Conservation (phyloP, 2,113 vertebrate genomes). For the Saguinus midas region DNA sequence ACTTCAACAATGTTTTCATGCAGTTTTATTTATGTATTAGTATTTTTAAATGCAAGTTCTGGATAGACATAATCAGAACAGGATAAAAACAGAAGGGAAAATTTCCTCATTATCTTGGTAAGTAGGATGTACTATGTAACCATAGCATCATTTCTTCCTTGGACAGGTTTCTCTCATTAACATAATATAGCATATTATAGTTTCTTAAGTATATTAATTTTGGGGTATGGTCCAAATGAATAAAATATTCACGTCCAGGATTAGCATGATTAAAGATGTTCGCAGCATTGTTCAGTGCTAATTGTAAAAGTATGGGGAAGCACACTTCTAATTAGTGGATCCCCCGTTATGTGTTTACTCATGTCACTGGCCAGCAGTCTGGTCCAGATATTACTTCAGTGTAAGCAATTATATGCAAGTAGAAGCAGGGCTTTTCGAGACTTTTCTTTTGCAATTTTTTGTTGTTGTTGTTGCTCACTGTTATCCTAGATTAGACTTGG, state of each 20-base stretch:
- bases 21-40: neutral
- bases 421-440: neutral
- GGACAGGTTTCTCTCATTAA: slow-evolving; percentile 31
- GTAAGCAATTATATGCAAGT: neutral
- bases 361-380: neutral
- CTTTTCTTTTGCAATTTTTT: neutral
- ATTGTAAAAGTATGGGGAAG: slow-evolving; percentile 44
- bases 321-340: slow-evolving; percentile 37
- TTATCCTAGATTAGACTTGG: neutral
- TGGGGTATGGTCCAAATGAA: slow-evolving; percentile 31
- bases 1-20: neutral
- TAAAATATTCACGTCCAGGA: slow-evolving; percentile 47
- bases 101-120: neutral
- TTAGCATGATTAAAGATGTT: slow-evolving; percentile 59
- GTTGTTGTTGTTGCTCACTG: neutral
- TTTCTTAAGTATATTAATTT: slow-evolving; percentile 37
- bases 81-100: neutral
- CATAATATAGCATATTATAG: neutral
- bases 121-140: neutral
- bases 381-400: neutral
- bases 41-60: slow-evolving; percentile 14
- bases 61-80: neutral
- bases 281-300: slow-evolving; percentile 3
- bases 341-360: neutral
- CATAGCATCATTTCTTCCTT: neutral